Percentiles rank a stretch among this genome's conserved stretches.
phyloP scores from a whole-genome alignment of 2,113 vertebrate genomes.

The Uria lomvia region DNA sequence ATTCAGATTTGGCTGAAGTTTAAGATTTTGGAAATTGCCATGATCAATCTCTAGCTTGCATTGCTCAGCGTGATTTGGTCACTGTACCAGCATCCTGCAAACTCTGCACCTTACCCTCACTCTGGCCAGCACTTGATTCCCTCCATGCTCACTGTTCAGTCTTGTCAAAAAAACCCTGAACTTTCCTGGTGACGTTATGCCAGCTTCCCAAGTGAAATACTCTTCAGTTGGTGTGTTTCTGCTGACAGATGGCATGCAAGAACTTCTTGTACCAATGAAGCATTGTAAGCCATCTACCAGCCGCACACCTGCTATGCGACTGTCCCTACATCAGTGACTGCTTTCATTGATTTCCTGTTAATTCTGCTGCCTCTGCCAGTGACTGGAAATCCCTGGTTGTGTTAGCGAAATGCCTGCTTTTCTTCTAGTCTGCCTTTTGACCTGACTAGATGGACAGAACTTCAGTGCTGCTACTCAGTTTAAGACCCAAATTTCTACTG shows the following conservation, averaged over 20 bases:
- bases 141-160: not conserved
- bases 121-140: not conserved
- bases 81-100: not conserved
- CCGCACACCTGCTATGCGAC: not conserved
- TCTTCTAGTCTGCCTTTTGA: not conserved
- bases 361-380: not conserved
- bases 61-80: not conserved
- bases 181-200: not conserved
- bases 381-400: not conserved
- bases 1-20: not conserved
- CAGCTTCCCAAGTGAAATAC: not conserved
- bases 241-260: not conserved
- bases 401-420: not conserved
- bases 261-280: not conserved
- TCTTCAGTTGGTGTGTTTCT: not conserved
- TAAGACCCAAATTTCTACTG: not conserved
- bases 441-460: accelerated
- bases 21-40: not conserved
- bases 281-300: not conserved
- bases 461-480: not conserved
- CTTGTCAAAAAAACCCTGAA: not conserved
- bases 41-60: not conserved
- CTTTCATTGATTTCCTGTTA: not conserved
- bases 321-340: not conserved
- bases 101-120: not conserved